Evolutionary conservation across 2,888 invertebrate genomes (phyloP).

Genomic region (Ochropacha duplaris): DNA sequence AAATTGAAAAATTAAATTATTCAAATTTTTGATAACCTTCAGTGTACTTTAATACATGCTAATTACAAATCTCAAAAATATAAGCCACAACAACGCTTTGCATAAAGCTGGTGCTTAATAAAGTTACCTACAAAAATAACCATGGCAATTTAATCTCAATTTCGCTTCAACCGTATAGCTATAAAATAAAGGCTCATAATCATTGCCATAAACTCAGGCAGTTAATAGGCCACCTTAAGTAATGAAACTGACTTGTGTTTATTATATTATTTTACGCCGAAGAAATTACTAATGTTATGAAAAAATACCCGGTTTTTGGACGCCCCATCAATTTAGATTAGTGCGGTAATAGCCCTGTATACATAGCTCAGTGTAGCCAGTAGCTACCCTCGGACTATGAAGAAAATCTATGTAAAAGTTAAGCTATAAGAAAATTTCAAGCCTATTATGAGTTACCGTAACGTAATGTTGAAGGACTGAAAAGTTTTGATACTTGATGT

Average conservation of each 20-base stretch:
- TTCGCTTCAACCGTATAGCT: conserved; percentile 30
- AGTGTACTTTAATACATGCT: no score
- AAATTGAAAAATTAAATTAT: no score
- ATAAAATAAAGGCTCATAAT: conserved; percentile 56
- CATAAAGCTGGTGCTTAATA: background rate
- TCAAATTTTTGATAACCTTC: no score
- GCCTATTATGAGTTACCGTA: conserved; percentile 73
- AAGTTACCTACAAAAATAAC: conserved; percentile 13
- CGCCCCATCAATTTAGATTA: conserved; percentile 83
- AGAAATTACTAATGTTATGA: conserved; percentile 78
- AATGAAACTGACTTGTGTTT: conserved; percentile 72
- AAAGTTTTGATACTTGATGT: conserved; percentile 50
- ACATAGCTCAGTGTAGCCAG: conserved; percentile 27
- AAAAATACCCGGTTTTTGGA: conserved; percentile 74
- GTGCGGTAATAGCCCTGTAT: conserved; percentile 69
- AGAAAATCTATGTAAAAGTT: conserved; percentile 78
- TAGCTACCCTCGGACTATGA: conserved; percentile 66
- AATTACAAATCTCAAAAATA: background rate
- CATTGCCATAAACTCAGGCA: conserved; percentile 47
- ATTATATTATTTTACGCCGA: conserved; percentile 80
- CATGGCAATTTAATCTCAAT: conserved; percentile 38
- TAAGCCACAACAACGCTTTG: background rate
- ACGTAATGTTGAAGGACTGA: conserved; percentile 38
- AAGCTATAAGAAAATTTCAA: conserved; percentile 78
- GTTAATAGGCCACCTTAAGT: conserved; percentile 68